Conservation (phyloP, 1,140 invertebrate species). For the Caenorhabditis brenneri region DNA sequence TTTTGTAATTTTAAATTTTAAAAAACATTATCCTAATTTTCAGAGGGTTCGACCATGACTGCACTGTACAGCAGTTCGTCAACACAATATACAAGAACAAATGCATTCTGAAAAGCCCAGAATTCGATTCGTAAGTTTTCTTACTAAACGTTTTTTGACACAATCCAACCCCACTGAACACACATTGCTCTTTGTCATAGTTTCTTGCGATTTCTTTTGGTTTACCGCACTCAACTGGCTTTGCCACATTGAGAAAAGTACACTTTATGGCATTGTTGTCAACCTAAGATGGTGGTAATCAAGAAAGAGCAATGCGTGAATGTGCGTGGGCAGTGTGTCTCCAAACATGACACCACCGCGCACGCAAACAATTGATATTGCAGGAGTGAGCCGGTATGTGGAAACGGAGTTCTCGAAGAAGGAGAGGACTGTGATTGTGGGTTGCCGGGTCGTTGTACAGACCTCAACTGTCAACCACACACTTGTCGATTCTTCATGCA, state of each 20-base stretch:
- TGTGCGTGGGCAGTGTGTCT: neutral
- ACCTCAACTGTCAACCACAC: constrained; percentile 40
- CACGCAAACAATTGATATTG: constrained; percentile 40
- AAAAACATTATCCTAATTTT: too few relatives aligned
- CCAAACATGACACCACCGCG: constrained; percentile 23
- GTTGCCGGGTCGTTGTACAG: neutral
- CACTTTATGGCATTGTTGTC: neutral
- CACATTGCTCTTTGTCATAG: neutral
- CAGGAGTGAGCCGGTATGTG: constrained; percentile 40
- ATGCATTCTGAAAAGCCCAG: constrained; percentile 1
- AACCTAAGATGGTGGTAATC: constrained; percentile 32
- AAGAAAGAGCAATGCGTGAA: constrained; percentile 35
- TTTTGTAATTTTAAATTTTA: too few relatives aligned
- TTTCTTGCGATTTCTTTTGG: neutral
- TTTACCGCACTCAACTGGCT: neutral
- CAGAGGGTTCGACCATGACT: constrained; percentile 53
- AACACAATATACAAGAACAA: constrained; percentile 49
- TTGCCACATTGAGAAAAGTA: neutral
- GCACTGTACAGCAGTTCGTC: constrained; percentile 49
- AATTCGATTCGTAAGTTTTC: constrained; percentile 43
- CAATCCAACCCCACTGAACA: too few relatives aligned
- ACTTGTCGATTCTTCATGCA: constrained; percentile 46
- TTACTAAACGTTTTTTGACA: neutral
- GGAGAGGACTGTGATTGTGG: constrained; percentile 50
- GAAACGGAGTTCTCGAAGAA: constrained; percentile 44